phyloP scores from a whole-genome alignment of 2,113 vertebrate genomes.

The Tamias sibiricus region DNA sequence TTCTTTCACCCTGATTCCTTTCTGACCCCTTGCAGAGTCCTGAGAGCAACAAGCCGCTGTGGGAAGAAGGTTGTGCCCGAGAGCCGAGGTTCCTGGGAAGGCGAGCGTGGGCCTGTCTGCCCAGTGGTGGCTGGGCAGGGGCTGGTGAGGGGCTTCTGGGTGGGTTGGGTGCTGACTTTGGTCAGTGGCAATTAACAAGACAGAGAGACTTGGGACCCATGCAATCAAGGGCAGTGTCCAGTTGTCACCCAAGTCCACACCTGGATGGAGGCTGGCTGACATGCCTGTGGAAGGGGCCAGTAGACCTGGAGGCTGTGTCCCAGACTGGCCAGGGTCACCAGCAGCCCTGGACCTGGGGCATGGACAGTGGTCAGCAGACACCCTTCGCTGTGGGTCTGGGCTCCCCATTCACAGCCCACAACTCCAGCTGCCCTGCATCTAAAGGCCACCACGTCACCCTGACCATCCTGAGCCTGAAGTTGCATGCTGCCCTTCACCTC shows the following conservation, averaged over 20 bases:
- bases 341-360: background rate
- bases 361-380: background rate
- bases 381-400: background rate
- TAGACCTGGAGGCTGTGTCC: background rate
- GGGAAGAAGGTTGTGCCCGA: slow-evolving; percentile 90
- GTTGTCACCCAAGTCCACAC: background rate
- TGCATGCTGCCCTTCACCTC: background rate
- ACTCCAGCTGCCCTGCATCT: too few species aligned
- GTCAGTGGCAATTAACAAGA: background rate
- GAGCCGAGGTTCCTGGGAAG: slow-evolving; percentile 90
- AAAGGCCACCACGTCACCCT: too few species aligned
- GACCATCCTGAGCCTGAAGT: background rate
- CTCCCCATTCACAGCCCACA: background rate
- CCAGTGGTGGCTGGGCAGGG: background rate
- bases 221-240: background rate
- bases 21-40: slow-evolving; percentile 88
- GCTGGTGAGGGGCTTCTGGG: background rate
- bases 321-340: background rate
- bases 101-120: slow-evolving; percentile 86
- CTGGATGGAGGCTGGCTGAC: too few species aligned
- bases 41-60: slow-evolving; percentile 94
- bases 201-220: background rate
- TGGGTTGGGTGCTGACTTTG: too few species aligned
- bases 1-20: slow-evolving; percentile 69
- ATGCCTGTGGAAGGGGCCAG: too few species aligned